Evolutionary conservation across 2,888 invertebrate genomes (phyloP), one percentile per base, ranked within the genome.

Genomic region (Lepidochrysops patricia): DNA sequence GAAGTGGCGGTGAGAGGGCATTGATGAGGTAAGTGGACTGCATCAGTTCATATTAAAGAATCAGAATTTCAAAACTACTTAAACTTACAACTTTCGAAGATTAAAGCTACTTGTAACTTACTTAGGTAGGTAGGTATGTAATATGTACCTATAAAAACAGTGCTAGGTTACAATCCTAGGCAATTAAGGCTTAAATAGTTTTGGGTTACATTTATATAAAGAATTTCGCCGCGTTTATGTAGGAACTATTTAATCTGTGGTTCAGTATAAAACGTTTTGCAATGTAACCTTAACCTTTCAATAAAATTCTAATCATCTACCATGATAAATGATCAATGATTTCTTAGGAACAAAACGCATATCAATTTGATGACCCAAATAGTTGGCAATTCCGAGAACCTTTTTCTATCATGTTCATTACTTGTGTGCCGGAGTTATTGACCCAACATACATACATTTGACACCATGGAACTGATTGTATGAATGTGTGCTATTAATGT

Each of bases 391-490:
- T 76, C 67, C 70, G 60, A 58, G 59, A 57, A 63, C 69, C 66
- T 72, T 77, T 80, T 77, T 78, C 70, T 71, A 69, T 68, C 66
- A 67, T 61, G 68, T 64, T 63, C 67, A 68, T 70, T 66, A 67
- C 67, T 7, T 71, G 73, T 72, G 72, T 71, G 74, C 68, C 63
- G 65, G 71, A 70, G 79, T 74, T 76, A 76, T 80, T 80, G 81
- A 79, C 79, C 78, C 35, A 32, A 25, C 26, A 50, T n/a, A 50
- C 49, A 50, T 13, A 13, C 50, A 50, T 25, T 50, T 50, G 50
- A 50, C 50, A 50, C 50, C 43, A 43, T 19, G 9, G 43, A 43
- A 43, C 43, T 43, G 43, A 43, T 43, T 43, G 43, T 15, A 19
- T 12, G 43, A 37, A 15, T 37, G 5, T 43, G 9, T 9, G 7